These are phyloP conservation scores for Gymnothorax javanicus DNA, from an alignment of 2,797 vertebrate genomes.

Conservation along the genomic window DNA sequence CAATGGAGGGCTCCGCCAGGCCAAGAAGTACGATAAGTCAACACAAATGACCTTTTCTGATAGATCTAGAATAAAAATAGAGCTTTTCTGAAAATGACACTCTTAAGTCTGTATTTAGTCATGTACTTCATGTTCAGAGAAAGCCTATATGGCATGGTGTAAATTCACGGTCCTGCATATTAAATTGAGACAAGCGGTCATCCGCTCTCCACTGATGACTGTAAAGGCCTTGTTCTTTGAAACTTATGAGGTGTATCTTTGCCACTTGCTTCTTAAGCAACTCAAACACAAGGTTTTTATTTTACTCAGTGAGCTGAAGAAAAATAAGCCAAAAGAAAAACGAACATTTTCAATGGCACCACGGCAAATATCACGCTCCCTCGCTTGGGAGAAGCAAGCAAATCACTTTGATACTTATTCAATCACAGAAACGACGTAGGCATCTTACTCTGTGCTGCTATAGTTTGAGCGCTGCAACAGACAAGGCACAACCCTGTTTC, in stretches of 20 bases:
- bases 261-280: background rate
- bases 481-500: background rate
- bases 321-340: background rate
- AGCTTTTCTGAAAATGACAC: background rate
- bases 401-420: background rate
- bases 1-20: no score
- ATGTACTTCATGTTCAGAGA: background rate
- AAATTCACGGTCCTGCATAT: background rate
- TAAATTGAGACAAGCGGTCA: background rate
- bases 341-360: background rate
- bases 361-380: background rate
- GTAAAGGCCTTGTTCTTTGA: background rate
- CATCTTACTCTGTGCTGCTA: background rate
- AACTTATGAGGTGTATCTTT: background rate
- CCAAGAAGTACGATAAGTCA: no score
- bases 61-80: background rate
- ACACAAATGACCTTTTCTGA: background rate
- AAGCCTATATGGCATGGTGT: background rate
- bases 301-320: background rate
- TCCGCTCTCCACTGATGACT: background rate
- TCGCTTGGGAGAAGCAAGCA: background rate
- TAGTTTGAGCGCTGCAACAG: background rate
- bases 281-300: background rate
- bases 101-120: background rate
- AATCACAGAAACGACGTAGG: background rate